phyloP scores from a whole-genome alignment of 2,888 invertebrate genomes.

The Sarcophaga subvicina region DNA sequence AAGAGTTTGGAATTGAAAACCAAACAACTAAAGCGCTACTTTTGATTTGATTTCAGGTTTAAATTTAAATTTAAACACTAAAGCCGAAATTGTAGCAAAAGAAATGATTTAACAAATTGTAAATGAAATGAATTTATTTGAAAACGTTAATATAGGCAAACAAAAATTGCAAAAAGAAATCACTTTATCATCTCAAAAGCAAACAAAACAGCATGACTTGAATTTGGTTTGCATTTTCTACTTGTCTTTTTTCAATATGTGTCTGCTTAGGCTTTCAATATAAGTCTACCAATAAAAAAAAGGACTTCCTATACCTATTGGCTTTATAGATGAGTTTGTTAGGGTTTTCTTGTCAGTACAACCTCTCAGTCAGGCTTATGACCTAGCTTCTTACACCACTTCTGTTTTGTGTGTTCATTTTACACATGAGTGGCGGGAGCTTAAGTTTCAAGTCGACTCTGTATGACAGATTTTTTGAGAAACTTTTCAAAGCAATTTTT shows the following conservation, averaged over 20 bases:
- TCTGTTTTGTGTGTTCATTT: no score
- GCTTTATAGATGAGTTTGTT: neutral
- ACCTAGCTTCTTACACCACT: no score
- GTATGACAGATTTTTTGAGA: no score
- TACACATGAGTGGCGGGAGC: no score
- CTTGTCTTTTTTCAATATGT: conserved; percentile 28
- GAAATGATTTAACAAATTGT: conserved; percentile 68
- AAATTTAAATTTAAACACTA: conserved; percentile 56
- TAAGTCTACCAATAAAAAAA: conserved; percentile 11
- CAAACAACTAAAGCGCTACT: conserved; percentile 67
- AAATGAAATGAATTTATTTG: conserved; percentile 68
- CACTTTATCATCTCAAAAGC: conserved; percentile 65
- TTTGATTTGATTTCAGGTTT: conserved; percentile 73
- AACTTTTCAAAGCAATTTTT: no score
- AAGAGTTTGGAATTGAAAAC: conserved; percentile 31
- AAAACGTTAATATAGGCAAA: conserved; percentile 51
- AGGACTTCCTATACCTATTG: conserved; percentile 47
- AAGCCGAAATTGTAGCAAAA: conserved; percentile 39
- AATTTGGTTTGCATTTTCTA: conserved; percentile 31
- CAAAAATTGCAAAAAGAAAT: conserved; percentile 56
- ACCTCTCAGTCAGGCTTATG: no score
- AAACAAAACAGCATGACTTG: conserved; percentile 60
- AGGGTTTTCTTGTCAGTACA: conserved; percentile 7
- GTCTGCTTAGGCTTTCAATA: conserved; percentile 48
- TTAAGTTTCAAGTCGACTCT: no score